Percentiles rank a stretch among this genome's conserved stretches.
Conservation (phyloP, 2,888 invertebrate species). For the Lithophane ornitopus region DNA sequence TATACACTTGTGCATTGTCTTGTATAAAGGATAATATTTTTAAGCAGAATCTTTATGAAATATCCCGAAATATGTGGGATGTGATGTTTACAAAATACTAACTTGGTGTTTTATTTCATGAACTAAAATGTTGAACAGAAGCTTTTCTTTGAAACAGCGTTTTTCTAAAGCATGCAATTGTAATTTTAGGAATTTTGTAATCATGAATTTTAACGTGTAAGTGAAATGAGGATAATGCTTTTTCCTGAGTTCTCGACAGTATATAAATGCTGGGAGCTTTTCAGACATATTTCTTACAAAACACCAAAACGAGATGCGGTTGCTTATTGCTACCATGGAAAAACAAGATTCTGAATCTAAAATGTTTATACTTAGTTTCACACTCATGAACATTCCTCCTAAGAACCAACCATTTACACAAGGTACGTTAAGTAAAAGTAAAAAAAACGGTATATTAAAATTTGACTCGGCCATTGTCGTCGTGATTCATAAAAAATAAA, state of each 20-base stretch:
- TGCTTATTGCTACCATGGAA: background rate
- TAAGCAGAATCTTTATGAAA: background rate
- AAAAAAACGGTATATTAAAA: slow-evolving; percentile 30
- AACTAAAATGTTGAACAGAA: background rate
- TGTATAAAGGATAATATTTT: background rate
- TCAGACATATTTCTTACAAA: background rate
- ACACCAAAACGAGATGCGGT: background rate
- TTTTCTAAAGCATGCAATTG: background rate
- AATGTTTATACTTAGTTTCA: background rate
- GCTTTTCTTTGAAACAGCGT: background rate
- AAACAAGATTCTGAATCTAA: background rate
- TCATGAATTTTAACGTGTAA: no score
- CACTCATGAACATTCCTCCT: background rate
- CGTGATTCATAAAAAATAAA: slow-evolving; percentile 49
- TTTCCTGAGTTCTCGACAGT: background rate
- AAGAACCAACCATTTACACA: background rate
- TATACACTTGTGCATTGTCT: slow-evolving; percentile 28
- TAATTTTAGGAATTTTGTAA: background rate
- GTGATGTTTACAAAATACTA: slow-evolving; percentile 4
- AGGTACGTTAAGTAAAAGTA: slow-evolving; percentile 14
- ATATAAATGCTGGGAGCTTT: background rate
- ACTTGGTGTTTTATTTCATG: background rate
- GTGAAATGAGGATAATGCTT: background rate
- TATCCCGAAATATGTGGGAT: background rate
- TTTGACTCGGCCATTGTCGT: slow-evolving; percentile 24